Conservation (phyloP, 2,888 invertebrate genomes). For the Therioaphis trifolii region DNA sequence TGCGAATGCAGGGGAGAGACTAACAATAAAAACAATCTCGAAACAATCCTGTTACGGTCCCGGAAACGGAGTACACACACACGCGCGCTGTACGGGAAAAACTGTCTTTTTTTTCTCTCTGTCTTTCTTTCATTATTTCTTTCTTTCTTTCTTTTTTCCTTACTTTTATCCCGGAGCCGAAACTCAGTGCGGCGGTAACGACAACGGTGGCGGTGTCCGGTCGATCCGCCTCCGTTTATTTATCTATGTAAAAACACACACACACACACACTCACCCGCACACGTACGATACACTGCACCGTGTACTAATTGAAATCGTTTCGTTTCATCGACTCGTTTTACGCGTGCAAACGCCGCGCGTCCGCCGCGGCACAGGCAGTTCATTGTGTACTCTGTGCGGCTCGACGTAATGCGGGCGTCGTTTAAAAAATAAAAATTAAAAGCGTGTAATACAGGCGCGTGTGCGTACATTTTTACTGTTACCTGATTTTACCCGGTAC, state of each 20-base stretch:
- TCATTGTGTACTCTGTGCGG: background rate
- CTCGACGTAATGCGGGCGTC: background rate
- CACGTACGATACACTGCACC: too few relatives aligned
- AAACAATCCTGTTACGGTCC: slow-evolving; percentile 7
- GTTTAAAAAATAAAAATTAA: too few relatives aligned
- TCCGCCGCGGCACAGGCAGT: background rate
- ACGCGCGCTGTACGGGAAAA: background rate
- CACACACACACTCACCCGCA: background rate
- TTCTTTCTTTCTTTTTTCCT: too few relatives aligned
- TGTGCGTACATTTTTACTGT: background rate
- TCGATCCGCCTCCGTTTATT: background rate
- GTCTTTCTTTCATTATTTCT: background rate
- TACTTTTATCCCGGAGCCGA: too few relatives aligned
- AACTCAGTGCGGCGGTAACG: too few relatives aligned
- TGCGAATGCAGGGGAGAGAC: too few relatives aligned
- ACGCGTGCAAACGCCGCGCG: background rate
- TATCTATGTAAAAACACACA: background rate
- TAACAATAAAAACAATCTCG: slow-evolving; percentile 21
- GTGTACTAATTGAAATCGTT: slow-evolving; percentile 1
- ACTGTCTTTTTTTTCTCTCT: background rate
- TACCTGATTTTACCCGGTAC: too few relatives aligned
- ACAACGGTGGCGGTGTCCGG: background rate
- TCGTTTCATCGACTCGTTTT: background rate
- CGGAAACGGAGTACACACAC: background rate
- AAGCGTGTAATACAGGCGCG: too few relatives aligned